These are phyloP conservation scores for Nipponia nippon DNA, from an alignment of 2,113 vertebrate species.

Conservation along the genomic window DNA sequence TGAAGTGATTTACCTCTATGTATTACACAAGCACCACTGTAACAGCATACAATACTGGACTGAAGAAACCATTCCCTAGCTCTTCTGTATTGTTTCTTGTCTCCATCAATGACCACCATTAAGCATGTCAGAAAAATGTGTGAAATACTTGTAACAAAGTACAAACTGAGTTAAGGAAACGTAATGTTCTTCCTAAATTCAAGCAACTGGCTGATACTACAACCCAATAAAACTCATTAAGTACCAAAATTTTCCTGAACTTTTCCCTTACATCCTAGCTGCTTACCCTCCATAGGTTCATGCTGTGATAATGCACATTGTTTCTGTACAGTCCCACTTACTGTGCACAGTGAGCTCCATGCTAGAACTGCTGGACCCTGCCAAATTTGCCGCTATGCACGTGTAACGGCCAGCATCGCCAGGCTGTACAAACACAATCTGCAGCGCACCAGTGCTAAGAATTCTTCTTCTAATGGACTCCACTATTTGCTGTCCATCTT, in stretches of 20 bases:
- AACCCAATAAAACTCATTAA: background rate
- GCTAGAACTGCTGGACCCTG: conserved; percentile 78
- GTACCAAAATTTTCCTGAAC: background rate
- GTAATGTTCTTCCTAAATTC: background rate
- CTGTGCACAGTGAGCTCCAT: conserved; percentile 81
- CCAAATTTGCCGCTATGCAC: conserved; percentile 83
- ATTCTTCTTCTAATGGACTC: conserved; percentile 80
- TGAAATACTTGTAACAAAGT: background rate
- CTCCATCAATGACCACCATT: background rate
- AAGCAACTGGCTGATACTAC: background rate
- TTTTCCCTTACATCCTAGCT: background rate
- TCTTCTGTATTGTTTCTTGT: background rate
- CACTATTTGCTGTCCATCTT: conserved; percentile 76
- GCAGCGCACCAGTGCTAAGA: conserved; percentile 86
- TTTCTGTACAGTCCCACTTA: conserved; percentile 54
- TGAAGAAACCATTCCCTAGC: background rate
- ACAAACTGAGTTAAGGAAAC: background rate
- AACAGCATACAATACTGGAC: background rate
- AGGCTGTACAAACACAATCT: conserved; percentile 83
- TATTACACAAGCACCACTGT: background rate
- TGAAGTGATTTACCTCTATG: background rate
- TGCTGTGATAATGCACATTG: fast-evolving
- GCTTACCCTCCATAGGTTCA: background rate
- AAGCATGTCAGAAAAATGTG: background rate
- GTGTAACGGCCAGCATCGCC: conserved; percentile 84